Evolutionary conservation across 2,797 vertebrate genomes (phyloP), one percentile per base, ranked within the genome.

Genomic region (Syngnathus rostellatus): DNA sequence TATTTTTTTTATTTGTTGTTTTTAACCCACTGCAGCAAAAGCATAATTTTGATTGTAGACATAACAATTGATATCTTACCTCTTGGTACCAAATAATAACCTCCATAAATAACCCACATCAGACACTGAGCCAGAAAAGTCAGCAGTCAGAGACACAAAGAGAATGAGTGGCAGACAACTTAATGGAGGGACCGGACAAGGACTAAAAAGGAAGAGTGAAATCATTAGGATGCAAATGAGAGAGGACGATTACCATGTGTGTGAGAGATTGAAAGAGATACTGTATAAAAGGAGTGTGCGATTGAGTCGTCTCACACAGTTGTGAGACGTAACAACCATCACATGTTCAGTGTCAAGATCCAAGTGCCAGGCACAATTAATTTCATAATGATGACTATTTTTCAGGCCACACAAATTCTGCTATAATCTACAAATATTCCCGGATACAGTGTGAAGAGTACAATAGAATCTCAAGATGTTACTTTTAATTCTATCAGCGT

Each of bases 191-290:
- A 81, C 81, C 62, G 76, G 77, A 82, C 75, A 62, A 64, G 72
- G 67, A 72, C 70, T 83, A 71, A 72, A 84, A 80, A 83, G 76
- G 77, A 85, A 85, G 77, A 86, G 80, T 76, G 82, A 84, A 89
- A 90, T 91, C 90, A 94, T 94, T 93, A 93, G 90, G 90, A 94
- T 95, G 93, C 91, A 94, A 94, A 94, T 90, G 89, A 91, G 92
- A 85, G 71, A 77, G 80, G 77, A 86, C 87, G 90, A 92, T 92
- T 92, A 93, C 90, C 79, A 85, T 86, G 87, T 85, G 87, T 85
- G 75, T 57, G 70, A 76, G 71, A 83, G 84, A 87, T 84, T 85
- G 84, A 84, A 84, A 85, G 81, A 83, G 83, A 88, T 88, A 85
- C 80, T 69, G 83, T 82, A 80, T 85, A 78, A 89, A 87, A 88